These are phyloP conservation scores for Caradrina kadenii DNA, from an alignment of 2,888 invertebrate genomes.

Conservation along the genomic window DNA sequence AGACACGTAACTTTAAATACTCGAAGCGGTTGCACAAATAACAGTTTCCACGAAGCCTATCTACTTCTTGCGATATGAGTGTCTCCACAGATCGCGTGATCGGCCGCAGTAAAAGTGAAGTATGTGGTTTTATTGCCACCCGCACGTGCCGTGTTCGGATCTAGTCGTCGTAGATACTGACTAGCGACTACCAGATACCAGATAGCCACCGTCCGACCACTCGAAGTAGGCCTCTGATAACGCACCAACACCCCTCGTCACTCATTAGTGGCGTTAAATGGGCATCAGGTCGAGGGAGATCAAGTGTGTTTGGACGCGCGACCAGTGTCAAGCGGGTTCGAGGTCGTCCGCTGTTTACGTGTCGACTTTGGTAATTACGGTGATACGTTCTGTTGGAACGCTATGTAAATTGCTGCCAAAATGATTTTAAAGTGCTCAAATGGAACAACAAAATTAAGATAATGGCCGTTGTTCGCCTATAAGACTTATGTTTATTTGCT, in stretches of 20 bases:
- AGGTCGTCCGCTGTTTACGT: slow-evolving; percentile 82
- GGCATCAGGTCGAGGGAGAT: slow-evolving; percentile 60
- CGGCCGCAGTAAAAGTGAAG: slow-evolving; percentile 77
- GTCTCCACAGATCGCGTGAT: slow-evolving; percentile 76
- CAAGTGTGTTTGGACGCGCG: slow-evolving; percentile 70
- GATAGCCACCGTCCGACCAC: slow-evolving; percentile 48
- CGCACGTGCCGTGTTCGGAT: slow-evolving; percentile 67
- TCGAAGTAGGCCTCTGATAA: slow-evolving; percentile 54
- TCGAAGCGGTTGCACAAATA: slow-evolving; percentile 56
- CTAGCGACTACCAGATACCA: slow-evolving; percentile 43
- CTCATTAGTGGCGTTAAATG: slow-evolving; percentile 54
- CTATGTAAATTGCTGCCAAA: slow-evolving; percentile 78
- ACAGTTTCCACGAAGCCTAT: slow-evolving; percentile 61
- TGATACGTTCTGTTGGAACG: slow-evolving; percentile 69
- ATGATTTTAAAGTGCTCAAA: slow-evolving; percentile 69
- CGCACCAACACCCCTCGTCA: slow-evolving; percentile 47
- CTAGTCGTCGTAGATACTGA: slow-evolving; percentile 56
- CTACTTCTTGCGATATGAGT: slow-evolving; percentile 63
- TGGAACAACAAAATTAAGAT: slow-evolving; percentile 62
- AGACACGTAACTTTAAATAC: slow-evolving; percentile 67
- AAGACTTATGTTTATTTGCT: slow-evolving; percentile 62
- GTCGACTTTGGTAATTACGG: slow-evolving; percentile 75
- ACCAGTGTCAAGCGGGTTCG: slow-evolving; percentile 80
- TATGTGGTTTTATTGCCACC: slow-evolving; percentile 70
- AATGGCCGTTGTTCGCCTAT: slow-evolving; percentile 57